Evolutionary conservation across 2,888 invertebrate species (phyloP), one percentile per base, ranked within the genome.

Genomic region (Pegoplata infirma): DNA sequence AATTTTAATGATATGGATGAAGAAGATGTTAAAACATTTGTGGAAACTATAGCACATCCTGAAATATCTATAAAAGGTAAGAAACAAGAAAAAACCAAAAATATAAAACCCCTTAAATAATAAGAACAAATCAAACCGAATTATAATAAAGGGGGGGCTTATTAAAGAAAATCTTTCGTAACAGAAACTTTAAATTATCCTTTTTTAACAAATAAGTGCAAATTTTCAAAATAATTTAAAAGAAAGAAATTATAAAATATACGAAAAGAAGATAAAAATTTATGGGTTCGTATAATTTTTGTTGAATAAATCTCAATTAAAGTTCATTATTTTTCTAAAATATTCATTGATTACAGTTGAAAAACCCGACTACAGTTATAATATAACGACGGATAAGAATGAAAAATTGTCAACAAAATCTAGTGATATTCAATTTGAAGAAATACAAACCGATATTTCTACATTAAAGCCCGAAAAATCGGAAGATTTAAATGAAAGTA

Each of bases 61-160:
- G 79, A 79, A 67, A 67, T 79, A 47, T 79, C 75, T 7, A 79
- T 79, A 32, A 79, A 79, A 49, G 74, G 79, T 79, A 61, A 79
- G 75, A 25, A n/a, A n/a, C n/a, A n/a, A n/a, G n/a, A n/a, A n/a
- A 59, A 59, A 40, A 55, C 3, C 4, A n/a, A 47, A 32, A 28
- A 7, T n/a, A 23, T 55, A 28, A 63, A 23, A 1, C 12, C 1
- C 10, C 10, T 59, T 14, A 14, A 44, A 64, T 55, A 40, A 1
- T 8, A 59, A 66, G 23, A 47, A 59, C 46, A 55, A 55, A 53
- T n/a, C 17, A 47, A 17, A 19, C 19, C 36, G n/a, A 53, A 40
- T 40, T 17, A 23, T 46, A 59, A 75, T 69, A n/a, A n/a, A 69
- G 59, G 73, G 73, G 64, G 59, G 44, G 40, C 14, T 23, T 40